These are phyloP conservation scores for Xenopus petersii DNA, from an alignment of 2,797 vertebrate species.

Conservation along the genomic window DNA sequence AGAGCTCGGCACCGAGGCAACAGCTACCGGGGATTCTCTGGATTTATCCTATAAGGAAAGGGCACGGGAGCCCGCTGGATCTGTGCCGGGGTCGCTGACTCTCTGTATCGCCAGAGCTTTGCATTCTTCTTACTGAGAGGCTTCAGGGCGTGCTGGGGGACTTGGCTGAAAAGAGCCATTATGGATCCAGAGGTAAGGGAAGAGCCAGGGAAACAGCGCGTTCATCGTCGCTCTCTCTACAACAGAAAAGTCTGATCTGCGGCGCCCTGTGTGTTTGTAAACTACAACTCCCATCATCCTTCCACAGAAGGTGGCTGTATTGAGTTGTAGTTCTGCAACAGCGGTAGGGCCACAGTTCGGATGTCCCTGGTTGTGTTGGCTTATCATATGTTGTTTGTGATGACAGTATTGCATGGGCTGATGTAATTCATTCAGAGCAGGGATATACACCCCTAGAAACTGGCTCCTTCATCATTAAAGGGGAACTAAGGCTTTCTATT, in stretches of 20 bases:
- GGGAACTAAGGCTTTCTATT: too few species aligned
- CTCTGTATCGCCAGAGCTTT: neutral
- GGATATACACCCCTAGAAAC: too few species aligned
- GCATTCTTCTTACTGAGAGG: neutral
- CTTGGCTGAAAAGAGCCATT: constrained; percentile 10
- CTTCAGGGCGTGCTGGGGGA: constrained; percentile 30
- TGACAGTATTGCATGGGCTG: too few species aligned
- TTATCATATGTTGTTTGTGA: too few species aligned
- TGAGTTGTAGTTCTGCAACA: too few species aligned
- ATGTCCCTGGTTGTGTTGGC: too few species aligned
- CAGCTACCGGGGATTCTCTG: constrained; percentile 4
- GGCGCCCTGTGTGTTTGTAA: too few species aligned
- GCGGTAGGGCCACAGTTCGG: too few species aligned
- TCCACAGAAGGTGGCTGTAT: neutral
- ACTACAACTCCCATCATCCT: too few species aligned
- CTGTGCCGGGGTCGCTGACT: neutral
- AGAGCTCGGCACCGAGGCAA: neutral
- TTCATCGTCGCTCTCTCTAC: too few species aligned
- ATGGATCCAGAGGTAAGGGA: constrained; percentile 35
- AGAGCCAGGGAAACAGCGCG: neutral
- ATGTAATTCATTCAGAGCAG: too few species aligned
- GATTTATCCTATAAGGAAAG: constrained; percentile 23
- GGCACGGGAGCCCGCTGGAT: neutral
- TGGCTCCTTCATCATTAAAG: too few species aligned
- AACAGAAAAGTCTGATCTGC: neutral